A percentile compares a stretch with the other conserved stretches of the same genome.
Evolutionary conservation across 1,140 invertebrate species (phyloP).

Genomic region (Heterodera schachtii): DNA sequence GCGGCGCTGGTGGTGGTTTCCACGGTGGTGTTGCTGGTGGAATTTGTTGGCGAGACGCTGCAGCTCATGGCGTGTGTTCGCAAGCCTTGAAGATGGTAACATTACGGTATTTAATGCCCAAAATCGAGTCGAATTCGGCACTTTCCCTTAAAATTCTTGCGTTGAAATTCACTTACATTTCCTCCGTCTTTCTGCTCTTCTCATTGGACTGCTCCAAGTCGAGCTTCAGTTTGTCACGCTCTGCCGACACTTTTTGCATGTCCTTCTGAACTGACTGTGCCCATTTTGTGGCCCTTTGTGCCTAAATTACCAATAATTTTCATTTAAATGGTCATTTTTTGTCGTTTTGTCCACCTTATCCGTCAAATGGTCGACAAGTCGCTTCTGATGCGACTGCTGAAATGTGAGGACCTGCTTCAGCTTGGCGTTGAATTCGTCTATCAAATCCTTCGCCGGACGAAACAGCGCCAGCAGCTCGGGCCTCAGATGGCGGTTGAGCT

Average conservation of each 20-base stretch:
- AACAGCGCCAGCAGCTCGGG: conserved; percentile 12
- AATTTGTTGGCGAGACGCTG: neutral
- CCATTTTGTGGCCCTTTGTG: neutral
- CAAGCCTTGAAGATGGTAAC: neutral
- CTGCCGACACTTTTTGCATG: neutral
- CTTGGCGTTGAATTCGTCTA: neutral
- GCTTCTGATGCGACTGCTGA: conserved; percentile 7
- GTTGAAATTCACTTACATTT: neutral
- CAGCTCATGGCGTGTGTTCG: neutral
- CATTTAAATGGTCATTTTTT: no score
- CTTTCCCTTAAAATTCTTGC: no score
- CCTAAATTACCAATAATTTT: neutral
- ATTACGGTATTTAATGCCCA: no score
- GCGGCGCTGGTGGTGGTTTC: no score
- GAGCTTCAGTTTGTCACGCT: neutral
- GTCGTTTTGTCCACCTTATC: neutral
- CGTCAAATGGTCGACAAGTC: conserved; percentile 7
- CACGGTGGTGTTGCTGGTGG: neutral
- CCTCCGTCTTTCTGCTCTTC: neutral
- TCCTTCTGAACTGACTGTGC: neutral
- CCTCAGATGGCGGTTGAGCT: conserved; percentile 16
- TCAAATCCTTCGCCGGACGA: conserved; percentile 7
- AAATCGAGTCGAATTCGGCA: no score
- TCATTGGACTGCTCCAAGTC: neutral
- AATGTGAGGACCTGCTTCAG: neutral